phyloP scores from a whole-genome alignment of 2,888 invertebrate species.

The Volucella inflata region DNA sequence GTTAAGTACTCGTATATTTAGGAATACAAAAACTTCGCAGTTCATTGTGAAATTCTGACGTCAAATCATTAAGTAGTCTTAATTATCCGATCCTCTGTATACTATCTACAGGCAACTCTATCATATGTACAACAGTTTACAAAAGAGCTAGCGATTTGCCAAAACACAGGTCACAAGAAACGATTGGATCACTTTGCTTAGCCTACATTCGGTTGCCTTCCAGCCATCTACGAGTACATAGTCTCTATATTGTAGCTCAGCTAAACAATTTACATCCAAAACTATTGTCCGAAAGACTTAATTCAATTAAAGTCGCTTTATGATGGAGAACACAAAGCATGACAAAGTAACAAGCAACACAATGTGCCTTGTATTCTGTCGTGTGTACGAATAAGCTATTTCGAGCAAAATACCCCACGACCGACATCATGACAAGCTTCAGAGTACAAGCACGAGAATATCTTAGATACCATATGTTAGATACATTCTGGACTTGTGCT shows the following conservation, averaged over 20 bases:
- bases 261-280: constrained; percentile 28
- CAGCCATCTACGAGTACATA: not conserved
- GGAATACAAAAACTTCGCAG: not conserved
- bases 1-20: no score
- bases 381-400: constrained; percentile 17
- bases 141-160: constrained; percentile 13
- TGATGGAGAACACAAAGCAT: constrained; percentile 15
- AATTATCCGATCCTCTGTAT: constrained; percentile 25
- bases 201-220: not conserved
- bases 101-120: not conserved
- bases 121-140: not conserved
- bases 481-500: constrained; percentile 20
- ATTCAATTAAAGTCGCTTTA: constrained; percentile 67
- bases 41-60: constrained; percentile 25
- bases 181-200: constrained; percentile 22
- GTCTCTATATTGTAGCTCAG: not conserved
- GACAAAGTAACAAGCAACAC: constrained; percentile 30
- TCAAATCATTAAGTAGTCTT: constrained; percentile 30
- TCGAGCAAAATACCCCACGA: not conserved
- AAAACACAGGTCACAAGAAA: constrained; percentile 27
- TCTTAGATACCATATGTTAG: not conserved
- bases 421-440: not conserved
- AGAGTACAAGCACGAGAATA: not conserved
- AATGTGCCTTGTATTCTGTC: constrained; percentile 16
- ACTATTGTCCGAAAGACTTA: constrained; percentile 65